phyloP scores from a whole-genome alignment of 2,888 invertebrate species.

The Plemyria rubiginata region DNA sequence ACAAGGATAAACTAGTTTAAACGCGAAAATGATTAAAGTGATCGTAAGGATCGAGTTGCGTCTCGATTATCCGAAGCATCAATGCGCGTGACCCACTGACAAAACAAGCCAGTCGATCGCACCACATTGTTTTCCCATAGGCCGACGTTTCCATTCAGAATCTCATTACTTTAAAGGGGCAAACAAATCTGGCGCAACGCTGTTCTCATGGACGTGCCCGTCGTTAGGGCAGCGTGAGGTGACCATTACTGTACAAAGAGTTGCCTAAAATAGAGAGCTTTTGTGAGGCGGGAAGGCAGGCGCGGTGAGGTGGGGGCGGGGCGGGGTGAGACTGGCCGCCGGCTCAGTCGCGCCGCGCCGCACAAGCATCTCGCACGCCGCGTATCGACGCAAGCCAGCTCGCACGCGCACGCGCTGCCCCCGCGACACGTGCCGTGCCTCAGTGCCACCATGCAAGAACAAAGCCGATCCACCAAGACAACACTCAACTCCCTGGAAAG shows the following conservation, averaged over 20 bases:
- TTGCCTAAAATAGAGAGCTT: slow-evolving; percentile 85
- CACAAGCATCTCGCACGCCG: slow-evolving; percentile 79
- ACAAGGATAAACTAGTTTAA: neutral
- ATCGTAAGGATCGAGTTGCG: slow-evolving; percentile 36
- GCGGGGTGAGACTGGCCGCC: slow-evolving; percentile 77
- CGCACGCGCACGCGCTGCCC: slow-evolving; percentile 72
- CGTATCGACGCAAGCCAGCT: slow-evolving; percentile 59
- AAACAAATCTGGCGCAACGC: slow-evolving; percentile 81
- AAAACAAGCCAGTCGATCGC: slow-evolving; percentile 66
- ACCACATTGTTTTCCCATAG: slow-evolving; percentile 81
- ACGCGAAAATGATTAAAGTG: neutral
- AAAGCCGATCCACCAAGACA: slow-evolving; percentile 77
- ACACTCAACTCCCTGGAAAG: slow-evolving; percentile 81
- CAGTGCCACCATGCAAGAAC: slow-evolving; percentile 78
- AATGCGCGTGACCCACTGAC: slow-evolving; percentile 74
- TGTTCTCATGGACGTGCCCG: slow-evolving; percentile 83
- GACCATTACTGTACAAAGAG: slow-evolving; percentile 85
- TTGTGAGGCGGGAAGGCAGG: slow-evolving; percentile 79
- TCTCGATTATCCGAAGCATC: slow-evolving; percentile 49
- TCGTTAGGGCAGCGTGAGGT: slow-evolving; percentile 84
- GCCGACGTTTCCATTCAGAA: slow-evolving; percentile 81
- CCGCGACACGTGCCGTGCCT: slow-evolving; percentile 72
- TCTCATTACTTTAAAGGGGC: slow-evolving; percentile 82
- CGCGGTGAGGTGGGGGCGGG: slow-evolving; percentile 76
- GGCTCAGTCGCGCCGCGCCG: slow-evolving; percentile 82